phyloP scores from a whole-genome alignment of 2,888 invertebrate genomes.

The Napeogenes sylphis region DNA sequence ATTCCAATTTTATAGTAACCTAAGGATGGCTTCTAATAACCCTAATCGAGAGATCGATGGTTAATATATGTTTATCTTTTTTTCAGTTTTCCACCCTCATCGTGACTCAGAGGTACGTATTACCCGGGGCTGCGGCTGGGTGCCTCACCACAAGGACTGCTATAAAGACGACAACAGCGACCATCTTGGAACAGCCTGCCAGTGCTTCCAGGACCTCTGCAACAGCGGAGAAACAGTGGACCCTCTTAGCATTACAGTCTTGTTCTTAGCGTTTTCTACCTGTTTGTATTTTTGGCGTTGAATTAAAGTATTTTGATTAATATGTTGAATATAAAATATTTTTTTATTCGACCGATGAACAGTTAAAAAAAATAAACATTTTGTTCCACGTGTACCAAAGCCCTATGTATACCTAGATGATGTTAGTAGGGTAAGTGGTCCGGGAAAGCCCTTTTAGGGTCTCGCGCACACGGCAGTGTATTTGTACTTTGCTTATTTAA shows the following conservation, averaged over 20 bases:
- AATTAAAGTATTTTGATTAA: slow-evolving; percentile 10
- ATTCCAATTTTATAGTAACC: too few species aligned
- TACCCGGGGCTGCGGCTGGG: slow-evolving; percentile 83
- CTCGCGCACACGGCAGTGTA: slow-evolving; percentile 43
- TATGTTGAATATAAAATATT: background rate
- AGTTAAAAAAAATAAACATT: slow-evolving; percentile 6
- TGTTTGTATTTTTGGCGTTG: slow-evolving; percentile 36
- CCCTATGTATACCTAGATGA: slow-evolving; percentile 13
- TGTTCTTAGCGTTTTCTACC: slow-evolving; percentile 46
- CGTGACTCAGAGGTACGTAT: slow-evolving; percentile 67
- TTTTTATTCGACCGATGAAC: too few species aligned
- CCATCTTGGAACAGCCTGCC: slow-evolving; percentile 79
- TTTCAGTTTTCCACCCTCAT: slow-evolving; percentile 59
- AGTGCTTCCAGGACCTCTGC: slow-evolving; percentile 80
- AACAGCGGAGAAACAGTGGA: slow-evolving; percentile 57
- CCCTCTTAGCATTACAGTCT: slow-evolving; percentile 33
- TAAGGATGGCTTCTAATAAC: too few species aligned
- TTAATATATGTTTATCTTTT: background rate
- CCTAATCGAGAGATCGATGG: too few species aligned
- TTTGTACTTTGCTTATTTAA: slow-evolving; percentile 46
- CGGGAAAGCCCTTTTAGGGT: slow-evolving; percentile 38
- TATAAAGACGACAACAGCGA: slow-evolving; percentile 79
- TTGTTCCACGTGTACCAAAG: slow-evolving; percentile 11
- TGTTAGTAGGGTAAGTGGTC: slow-evolving; percentile 13
- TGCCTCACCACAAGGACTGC: slow-evolving; percentile 66